Evolutionary conservation across 2,113 vertebrate genomes (phyloP).

Genomic region (Gallinago paraguaiae): DNA sequence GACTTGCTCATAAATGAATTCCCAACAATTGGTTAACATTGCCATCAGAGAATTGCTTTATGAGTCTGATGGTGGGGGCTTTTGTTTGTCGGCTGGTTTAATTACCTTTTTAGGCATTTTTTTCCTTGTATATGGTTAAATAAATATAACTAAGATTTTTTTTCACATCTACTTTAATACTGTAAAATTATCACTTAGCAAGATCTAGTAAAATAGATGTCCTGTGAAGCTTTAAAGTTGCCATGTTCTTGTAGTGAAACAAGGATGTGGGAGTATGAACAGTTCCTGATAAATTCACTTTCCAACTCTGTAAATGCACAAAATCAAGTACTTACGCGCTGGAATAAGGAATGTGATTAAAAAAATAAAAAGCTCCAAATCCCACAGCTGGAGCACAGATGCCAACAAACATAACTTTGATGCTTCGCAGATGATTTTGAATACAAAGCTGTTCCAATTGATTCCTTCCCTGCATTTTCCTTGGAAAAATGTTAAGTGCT

Average conservation of each 20-base stretch:
- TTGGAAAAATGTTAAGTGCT: slow-evolving; percentile 19
- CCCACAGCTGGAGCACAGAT: slow-evolving; percentile 52
- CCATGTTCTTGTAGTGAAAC: neutral
- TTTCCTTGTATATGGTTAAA: neutral
- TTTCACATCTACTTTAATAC: neutral
- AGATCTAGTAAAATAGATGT: neutral
- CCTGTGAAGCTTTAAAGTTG: neutral
- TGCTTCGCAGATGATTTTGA: slow-evolving; percentile 9
- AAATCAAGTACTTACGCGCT: neutral
- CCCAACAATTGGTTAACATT: neutral
- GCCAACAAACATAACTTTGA: neutral
- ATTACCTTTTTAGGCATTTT: neutral
- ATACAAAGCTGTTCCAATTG: slow-evolving; percentile 20
- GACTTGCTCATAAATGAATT: neutral
- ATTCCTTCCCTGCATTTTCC: slow-evolving; percentile 46
- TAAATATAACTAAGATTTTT: neutral
- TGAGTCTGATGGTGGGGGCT: neutral
- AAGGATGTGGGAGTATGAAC: neutral
- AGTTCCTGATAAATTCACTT: neutral
- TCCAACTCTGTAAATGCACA: neutral
- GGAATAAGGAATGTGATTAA: neutral
- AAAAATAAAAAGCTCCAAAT: neutral
- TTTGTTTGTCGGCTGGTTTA: neutral
- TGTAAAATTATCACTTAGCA: neutral
- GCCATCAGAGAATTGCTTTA: neutral